Evolutionary conservation across 64 coral and sea anemone genomes (phyloP).

Genomic region (Dendronephthya gigantea): DNA sequence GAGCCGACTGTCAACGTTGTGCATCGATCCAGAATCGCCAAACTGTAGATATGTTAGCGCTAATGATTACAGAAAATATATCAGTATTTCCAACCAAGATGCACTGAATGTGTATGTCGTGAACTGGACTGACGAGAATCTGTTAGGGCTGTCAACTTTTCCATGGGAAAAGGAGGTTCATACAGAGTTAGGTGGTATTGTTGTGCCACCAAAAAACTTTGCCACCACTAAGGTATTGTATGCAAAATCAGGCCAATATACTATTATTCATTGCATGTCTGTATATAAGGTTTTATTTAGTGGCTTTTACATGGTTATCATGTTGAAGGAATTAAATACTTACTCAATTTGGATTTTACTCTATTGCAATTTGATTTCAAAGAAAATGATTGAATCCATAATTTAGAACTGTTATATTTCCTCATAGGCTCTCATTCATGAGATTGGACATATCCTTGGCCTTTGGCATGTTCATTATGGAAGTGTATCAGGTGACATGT

Average conservation of each 20-base stretch:
- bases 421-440: constrained; percentile 67
- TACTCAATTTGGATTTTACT: too few species aligned
- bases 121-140: constrained; percentile 38
- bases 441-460: constrained; percentile 78
- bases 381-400: too few species aligned
- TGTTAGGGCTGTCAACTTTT: constrained; percentile 68
- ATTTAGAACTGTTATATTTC: background rate
- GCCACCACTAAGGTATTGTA: constrained; percentile 11
- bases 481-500: constrained; percentile 36
- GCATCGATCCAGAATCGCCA: constrained; percentile 67
- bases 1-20: constrained; percentile 45
- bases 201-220: constrained; percentile 50
- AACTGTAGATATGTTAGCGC: constrained; percentile 62
- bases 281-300: too few species aligned
- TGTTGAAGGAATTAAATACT: background rate
- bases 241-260: background rate
- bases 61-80: constrained; percentile 54
- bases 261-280: too few species aligned
- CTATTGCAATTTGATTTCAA: too few species aligned
- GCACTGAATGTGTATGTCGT: constrained; percentile 79
- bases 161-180: constrained; percentile 86
- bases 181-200: constrained; percentile 47
- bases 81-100: constrained; percentile 49
- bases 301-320: too few species aligned
- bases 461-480: constrained; percentile 84